Evolutionary conservation across 2,797 vertebrate genomes (phyloP).

Genomic region (Mycteria americana): DNA sequence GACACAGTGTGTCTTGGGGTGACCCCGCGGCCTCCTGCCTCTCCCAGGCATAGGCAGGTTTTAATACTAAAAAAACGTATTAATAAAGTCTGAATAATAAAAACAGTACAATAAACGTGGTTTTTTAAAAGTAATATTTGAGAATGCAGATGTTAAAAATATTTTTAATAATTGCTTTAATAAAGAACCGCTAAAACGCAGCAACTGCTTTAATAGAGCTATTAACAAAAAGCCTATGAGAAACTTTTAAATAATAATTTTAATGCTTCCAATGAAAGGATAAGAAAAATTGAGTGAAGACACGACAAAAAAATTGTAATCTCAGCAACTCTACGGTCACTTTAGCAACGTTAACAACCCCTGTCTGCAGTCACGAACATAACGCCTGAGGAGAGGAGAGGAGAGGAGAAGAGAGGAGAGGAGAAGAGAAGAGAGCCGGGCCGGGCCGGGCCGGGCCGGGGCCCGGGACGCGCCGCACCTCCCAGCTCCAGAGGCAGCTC

Average conservation of each 20-base stretch:
- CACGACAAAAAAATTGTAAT: accelerated
- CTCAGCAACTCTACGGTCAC: accelerated
- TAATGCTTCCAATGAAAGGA: accelerated
- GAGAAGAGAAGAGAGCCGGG: no score
- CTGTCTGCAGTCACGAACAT: accelerated
- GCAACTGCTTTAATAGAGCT: accelerated
- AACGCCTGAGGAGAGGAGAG: not conserved
- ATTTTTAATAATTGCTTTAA: accelerated
- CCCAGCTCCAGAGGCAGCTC: slow-evolving; percentile 47
- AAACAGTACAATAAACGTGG: accelerated
- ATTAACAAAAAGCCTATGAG: accelerated
- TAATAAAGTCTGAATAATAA: accelerated
- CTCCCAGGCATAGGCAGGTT: accelerated
- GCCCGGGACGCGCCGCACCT: not conserved
- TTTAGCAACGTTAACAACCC: accelerated
- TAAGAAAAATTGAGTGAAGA: accelerated
- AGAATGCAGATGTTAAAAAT: accelerated
- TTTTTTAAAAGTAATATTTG: accelerated
- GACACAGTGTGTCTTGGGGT: accelerated
- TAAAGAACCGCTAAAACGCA: accelerated
- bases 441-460: not conserved
- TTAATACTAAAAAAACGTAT: not conserved
- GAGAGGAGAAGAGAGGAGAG: no score
- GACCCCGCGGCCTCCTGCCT: not conserved
- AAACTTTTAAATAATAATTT: accelerated